These are phyloP conservation scores for Icerya purchasi DNA, from an alignment of 2,888 invertebrate species.

Conservation along the genomic window DNA sequence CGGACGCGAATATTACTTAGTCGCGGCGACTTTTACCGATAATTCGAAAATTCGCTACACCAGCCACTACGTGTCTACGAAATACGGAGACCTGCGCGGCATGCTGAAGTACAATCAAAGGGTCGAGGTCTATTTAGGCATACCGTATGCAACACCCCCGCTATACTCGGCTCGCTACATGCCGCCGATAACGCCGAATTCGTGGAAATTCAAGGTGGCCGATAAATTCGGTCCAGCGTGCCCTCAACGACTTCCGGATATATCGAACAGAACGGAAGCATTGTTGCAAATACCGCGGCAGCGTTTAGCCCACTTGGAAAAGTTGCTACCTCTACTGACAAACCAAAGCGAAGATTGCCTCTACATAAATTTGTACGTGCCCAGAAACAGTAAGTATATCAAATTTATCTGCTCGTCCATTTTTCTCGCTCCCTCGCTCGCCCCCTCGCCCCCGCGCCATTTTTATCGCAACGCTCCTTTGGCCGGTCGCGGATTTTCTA, in stretches of 20 bases:
- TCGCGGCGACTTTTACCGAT: background rate
- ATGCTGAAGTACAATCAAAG: slow-evolving; percentile 58
- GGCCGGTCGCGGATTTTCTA: too few relatives aligned
- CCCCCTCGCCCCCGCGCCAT: too few relatives aligned
- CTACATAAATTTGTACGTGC: slow-evolving; percentile 89
- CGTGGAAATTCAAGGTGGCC: slow-evolving; percentile 63
- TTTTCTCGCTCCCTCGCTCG: background rate
- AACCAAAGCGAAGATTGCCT: slow-evolving; percentile 97
- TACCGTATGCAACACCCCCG: slow-evolving; percentile 83
- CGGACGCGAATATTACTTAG: too few relatives aligned
- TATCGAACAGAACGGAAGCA: slow-evolving; percentile 27
- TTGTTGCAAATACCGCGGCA: slow-evolving; percentile 58
- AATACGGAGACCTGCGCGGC: slow-evolving; percentile 73
- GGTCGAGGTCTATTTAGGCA: slow-evolving; percentile 79
- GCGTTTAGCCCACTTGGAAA: slow-evolving; percentile 61
- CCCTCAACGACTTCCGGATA: slow-evolving; percentile 49
- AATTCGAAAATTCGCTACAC: slow-evolving; percentile 30
- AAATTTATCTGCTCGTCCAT: background rate
- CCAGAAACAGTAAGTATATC: slow-evolving; percentile 37
- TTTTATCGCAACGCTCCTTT: too few relatives aligned
- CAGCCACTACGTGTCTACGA: slow-evolving; percentile 62
- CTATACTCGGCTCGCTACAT: slow-evolving; percentile 78
- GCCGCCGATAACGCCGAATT: slow-evolving; percentile 81
- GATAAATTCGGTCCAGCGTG: slow-evolving; percentile 69
- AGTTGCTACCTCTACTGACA: slow-evolving; percentile 57